Evolutionary conservation across 64 coral and sea anemone genomes (phyloP), one percentile per base, ranked within the genome.

Genomic region (Dendronephthya gigantea): DNA sequence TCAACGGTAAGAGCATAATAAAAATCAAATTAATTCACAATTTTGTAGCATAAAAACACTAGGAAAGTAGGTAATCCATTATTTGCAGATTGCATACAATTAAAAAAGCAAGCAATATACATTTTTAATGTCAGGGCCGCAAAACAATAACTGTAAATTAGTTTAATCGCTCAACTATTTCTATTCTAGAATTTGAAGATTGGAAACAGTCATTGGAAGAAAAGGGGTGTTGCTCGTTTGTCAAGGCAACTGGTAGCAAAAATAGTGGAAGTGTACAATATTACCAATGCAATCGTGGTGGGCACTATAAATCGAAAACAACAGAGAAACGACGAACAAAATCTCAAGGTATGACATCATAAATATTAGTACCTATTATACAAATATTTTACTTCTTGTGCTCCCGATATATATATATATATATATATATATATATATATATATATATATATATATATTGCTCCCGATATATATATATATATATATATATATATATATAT

Each of bases 211-310:
- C 74, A 76, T 28, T 81, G 13, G 86, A 88, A 35, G 86, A 88
- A 39, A 68, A 88, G 49, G 35, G 50, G 19, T 27, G 34, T n/a
- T 88, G 68, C 74, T 88, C 74, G 22, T 88, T 81, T 50, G 49
- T 81, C 33, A 88, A 88, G 49, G 30, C 23, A 76, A 50, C 27
- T 47, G 68, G 86, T 68, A 23, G 23, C 2, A 84, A 84, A 19
- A 6, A n/a, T n/a, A 81, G 49, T 25, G 32, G 25, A 32, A 30
- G 7, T 41, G 74, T 82, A 9, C 74, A 25, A 49, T 88, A 88
- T 88, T 88, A 81, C 74, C 86, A 88, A 43, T 88, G 86, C 50
- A 88, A 81, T 39, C 34, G 86, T 41, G 38, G 65, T 81, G 66
- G 86, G 12, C 6, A n/a, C 19, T 66, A 88, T 39, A 81, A 17